A percentile compares a stretch with the other conserved stretches of the same genome.
phyloP scores from a whole-genome alignment of 2,113 vertebrate species.

The Narcine bancroftii region DNA sequence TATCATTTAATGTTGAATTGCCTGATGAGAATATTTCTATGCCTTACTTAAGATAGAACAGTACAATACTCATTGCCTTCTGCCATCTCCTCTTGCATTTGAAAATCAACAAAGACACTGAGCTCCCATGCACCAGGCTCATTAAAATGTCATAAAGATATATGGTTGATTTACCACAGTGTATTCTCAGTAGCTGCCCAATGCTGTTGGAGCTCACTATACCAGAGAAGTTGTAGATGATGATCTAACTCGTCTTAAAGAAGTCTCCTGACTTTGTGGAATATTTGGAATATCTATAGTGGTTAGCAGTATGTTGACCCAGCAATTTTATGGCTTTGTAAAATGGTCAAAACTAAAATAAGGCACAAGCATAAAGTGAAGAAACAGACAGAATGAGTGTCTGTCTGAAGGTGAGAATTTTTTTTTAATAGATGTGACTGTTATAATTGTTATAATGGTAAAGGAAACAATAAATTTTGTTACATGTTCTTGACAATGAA shows the following conservation, averaged over 20 bases:
- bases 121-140: neutral
- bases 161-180: neutral
- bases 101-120: neutral
- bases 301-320: neutral
- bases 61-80: neutral
- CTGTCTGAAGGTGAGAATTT: neutral
- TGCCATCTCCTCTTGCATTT: neutral
- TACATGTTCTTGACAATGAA: too few species aligned
- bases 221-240: neutral
- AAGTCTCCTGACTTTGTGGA: neutral
- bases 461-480: too few species aligned
- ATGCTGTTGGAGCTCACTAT: neutral
- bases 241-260: neutral
- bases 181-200: neutral
- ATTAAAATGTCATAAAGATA: neutral
- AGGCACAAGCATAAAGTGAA: neutral
- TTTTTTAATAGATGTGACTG: neutral
- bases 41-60: neutral
- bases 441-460: too few species aligned
- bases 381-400: neutral
- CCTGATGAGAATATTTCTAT: neutral
- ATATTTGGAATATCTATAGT: neutral
- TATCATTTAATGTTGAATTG: neutral
- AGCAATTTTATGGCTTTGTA: neutral
- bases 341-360: neutral